Evolutionary conservation across 2,888 invertebrate species (phyloP), one percentile per base, ranked within the genome.

Genomic region (Zhuqinia jingwanae): DNA sequence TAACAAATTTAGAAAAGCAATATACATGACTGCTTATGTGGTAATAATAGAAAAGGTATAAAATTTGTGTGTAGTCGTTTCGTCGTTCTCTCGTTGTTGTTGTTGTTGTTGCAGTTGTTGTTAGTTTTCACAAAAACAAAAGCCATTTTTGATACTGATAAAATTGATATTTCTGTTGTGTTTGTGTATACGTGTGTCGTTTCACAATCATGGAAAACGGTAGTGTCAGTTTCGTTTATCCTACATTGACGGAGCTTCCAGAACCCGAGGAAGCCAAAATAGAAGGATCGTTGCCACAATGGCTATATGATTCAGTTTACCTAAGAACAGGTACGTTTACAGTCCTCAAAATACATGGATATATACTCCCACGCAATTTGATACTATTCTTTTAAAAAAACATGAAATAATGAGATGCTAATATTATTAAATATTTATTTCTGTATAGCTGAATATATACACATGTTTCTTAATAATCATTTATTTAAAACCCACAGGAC

Each of bases 201-300:
- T 68, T 36, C 13, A 53, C 36, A 63, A 79, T 58, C 22, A 73
- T 85, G 77, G 58, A 70, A 5, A 50, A 56, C 63, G 73, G 63
- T n/a, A 68, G 63, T 68, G 75, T 87, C n/a, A 78, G 47, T 77
- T 89, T 89, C 56, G 63, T 89, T 68, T 89, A 88, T 45, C 88
- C 89, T 2, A 88, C 88, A 5, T 77, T 89, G 22, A 56, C 84
- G 22, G 89, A 89, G 60, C 53, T 88, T 53, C 11, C 25, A 17
- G 82, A 81, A 17, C 87, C 89, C 20, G 89, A 88, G 58, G 87
- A 78, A 58, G 82, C 80, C 0, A 22, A 50, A 50, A 25, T 89
- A 6, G 65, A 50, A 50, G 89, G 89, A 58, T 70, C 47, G 11
- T 25, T 89, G 1, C 89, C 89, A 13, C 45, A 70, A 6, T 89